phyloP scores from a whole-genome alignment of 2,888 invertebrate genomes.

The Drosophila helvetica region DNA sequence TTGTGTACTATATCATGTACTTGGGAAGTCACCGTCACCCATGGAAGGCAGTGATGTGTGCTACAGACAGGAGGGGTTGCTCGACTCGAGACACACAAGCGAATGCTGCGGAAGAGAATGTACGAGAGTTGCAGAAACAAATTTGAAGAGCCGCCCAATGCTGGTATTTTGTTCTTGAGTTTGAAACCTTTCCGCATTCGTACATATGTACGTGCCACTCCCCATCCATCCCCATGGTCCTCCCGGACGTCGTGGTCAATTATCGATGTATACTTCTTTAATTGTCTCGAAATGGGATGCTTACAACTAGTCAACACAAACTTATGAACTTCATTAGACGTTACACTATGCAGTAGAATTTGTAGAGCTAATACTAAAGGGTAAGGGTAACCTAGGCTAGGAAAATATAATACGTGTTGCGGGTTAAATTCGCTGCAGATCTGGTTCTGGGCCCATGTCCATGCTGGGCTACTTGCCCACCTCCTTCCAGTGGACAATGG shows the following conservation, averaged over 20 bases:
- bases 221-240: slow-evolving; percentile 11
- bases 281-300: slow-evolving; percentile 60
- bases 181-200: too few species aligned
- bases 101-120: not conserved
- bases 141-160: too few species aligned
- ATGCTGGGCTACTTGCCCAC: slow-evolving; percentile 56
- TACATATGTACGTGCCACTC: not conserved
- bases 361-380: slow-evolving; percentile 67
- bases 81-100: not conserved
- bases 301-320: slow-evolving; percentile 77
- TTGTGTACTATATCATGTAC: not conserved
- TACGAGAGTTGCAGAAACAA: not conserved
- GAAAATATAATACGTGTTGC: slow-evolving; percentile 68
- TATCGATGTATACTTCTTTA: slow-evolving; percentile 53
- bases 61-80: not conserved
- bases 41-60: too few species aligned
- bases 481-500: slow-evolving; percentile 91
- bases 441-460: slow-evolving; percentile 5
- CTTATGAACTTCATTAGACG: slow-evolving; percentile 55
- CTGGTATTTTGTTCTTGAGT: too few species aligned
- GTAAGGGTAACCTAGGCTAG: slow-evolving; percentile 46
- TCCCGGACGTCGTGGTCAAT: not conserved
- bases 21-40: not conserved
- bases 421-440: slow-evolving; percentile 64
- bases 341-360: slow-evolving; percentile 50